phyloP scores from a whole-genome alignment of 1,140 invertebrate species.

The Drosophila mojavensis region DNA sequence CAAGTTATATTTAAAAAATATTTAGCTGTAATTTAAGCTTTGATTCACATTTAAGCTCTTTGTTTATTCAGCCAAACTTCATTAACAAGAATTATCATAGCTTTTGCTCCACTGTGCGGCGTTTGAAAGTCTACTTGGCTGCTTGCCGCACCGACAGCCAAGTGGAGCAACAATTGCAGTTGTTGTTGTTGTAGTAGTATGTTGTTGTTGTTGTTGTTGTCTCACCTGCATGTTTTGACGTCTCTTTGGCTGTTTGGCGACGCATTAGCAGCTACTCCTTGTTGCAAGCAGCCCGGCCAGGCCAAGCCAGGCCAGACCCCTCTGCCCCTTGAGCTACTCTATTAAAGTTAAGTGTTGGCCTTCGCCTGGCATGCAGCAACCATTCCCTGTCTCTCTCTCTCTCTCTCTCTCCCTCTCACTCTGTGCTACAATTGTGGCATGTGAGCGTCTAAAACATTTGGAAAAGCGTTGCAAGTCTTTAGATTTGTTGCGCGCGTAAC shows the following conservation, averaged over 20 bases:
- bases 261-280: conserved; percentile 34
- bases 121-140: conserved; percentile 59
- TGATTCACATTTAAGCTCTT: too few relatives aligned
- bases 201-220: background rate
- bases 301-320: background rate
- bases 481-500: conserved; percentile 57
- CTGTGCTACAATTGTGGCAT: conserved; percentile 8
- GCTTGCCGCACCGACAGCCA: conserved; percentile 32
- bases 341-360: conserved; percentile 46
- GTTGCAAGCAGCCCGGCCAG: background rate
- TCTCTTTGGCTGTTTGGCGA: conserved; percentile 33
- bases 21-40: too few relatives aligned
- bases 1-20: too few relatives aligned
- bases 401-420: background rate
- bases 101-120: conserved; percentile 33
- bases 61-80: too few relatives aligned
- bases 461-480: conserved; percentile 50
- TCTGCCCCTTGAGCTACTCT: background rate
- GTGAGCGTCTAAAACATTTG: conserved; percentile 43
- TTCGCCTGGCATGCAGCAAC: conserved; percentile 34
- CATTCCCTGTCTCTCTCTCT: background rate
- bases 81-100: too few relatives aligned
- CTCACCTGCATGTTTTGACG: conserved; percentile 22
- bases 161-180: conserved; percentile 42
- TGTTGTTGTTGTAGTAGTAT: background rate